Conservation (phyloP, 1,140 invertebrate genomes). For the Drosophila funebris region DNA sequence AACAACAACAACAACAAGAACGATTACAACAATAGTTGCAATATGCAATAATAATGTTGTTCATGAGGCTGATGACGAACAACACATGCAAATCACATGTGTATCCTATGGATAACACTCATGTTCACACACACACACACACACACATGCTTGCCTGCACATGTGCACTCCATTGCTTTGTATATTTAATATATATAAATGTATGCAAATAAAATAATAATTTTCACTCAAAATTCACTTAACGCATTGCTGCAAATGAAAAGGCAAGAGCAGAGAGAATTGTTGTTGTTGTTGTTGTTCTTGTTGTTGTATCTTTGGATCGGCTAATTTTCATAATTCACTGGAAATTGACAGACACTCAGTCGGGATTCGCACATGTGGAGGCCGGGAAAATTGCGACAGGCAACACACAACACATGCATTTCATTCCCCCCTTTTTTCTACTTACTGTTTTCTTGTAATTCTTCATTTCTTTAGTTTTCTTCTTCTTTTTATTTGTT, state of each 20-base stretch:
- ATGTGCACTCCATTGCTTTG: constrained; percentile 33
- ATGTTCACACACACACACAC: neutral
- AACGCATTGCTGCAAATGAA: constrained; percentile 19
- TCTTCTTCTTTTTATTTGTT: neutral
- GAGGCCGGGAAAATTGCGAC: constrained; percentile 63
- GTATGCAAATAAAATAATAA: constrained; percentile 80
- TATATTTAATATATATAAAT: constrained; percentile 67
- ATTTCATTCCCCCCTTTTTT: constrained; percentile 62
- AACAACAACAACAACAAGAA: neutral
- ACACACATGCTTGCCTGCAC: neutral
- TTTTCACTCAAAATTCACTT: constrained; percentile 68
- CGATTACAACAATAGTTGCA: constrained; percentile 1
- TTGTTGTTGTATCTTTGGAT: constrained; percentile 36
- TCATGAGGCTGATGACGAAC: constrained; percentile 69
- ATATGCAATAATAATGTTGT: constrained; percentile 52
- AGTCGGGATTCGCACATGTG: constrained; percentile 45
- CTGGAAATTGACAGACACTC: constrained; percentile 60
- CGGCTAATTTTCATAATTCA: constrained; percentile 78
- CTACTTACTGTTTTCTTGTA: neutral
- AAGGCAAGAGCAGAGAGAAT: neutral
- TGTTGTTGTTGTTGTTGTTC: neutral
- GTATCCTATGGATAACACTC: constrained; percentile 53
- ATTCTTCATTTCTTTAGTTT: neutral
- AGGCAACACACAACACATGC: constrained; percentile 70
- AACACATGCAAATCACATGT: constrained; percentile 80